phyloP scores from a whole-genome alignment of 2,888 invertebrate genomes.

The Colostygia pectinataria region DNA sequence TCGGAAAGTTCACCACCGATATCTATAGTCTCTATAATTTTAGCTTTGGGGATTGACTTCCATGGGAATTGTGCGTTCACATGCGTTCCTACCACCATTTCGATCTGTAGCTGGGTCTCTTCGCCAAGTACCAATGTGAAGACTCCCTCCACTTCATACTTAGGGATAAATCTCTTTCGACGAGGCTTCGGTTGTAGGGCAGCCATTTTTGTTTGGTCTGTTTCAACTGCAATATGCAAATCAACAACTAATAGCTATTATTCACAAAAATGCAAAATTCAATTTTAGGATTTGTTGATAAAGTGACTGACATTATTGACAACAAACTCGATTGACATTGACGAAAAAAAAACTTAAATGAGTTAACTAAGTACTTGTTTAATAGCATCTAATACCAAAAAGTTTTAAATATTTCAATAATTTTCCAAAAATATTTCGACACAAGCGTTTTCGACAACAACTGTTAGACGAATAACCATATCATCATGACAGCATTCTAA shows the following conservation, averaged over 20 bases:
- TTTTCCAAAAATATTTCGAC: too few relatives aligned
- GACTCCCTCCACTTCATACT: constrained; percentile 83
- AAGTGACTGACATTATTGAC: background rate
- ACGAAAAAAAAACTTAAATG: background rate
- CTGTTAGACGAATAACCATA: too few relatives aligned
- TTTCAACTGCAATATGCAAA: constrained; percentile 43
- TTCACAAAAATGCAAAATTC: background rate
- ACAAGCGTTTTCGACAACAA: too few relatives aligned
- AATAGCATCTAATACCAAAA: too few relatives aligned
- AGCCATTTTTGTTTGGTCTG: constrained; percentile 36
- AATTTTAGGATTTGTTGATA: background rate
- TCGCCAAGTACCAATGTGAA: constrained; percentile 77
- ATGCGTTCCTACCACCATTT: constrained; percentile 86
- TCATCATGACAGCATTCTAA: too few relatives aligned
- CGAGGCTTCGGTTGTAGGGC: constrained; percentile 51
- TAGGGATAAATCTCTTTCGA: constrained; percentile 71
- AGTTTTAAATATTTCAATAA: too few relatives aligned
- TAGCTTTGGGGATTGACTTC: constrained; percentile 84
- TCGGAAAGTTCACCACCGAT: constrained; percentile 78
- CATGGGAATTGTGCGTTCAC: constrained; percentile 89
- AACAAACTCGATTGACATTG: constrained; percentile 1
- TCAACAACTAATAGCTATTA: background rate
- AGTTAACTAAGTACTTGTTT: too few relatives aligned
- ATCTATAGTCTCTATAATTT: constrained; percentile 85
- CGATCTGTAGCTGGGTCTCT: constrained; percentile 84